Base-by-base conservation (phyloP, 2,888 invertebrate genomes). In the Athalia rosae region DNA sequence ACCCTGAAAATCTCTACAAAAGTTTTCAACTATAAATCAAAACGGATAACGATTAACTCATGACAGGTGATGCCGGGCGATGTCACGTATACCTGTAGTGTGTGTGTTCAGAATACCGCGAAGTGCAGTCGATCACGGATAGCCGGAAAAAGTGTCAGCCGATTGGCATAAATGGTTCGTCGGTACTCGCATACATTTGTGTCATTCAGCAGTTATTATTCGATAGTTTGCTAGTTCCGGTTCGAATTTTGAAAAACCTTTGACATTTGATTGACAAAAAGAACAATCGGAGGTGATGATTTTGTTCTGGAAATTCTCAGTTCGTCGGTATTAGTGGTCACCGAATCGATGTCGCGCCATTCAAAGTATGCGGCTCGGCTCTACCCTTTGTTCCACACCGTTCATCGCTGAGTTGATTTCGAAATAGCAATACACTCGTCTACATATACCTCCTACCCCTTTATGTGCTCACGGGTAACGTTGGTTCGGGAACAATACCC, bases 1-100 rank as follows among this genome's bases (percentile, higher is more conserved):
- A 28, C 48, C 28, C 53, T 53, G 48, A 67, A 67, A 67, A 67
- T 67, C 67, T 50, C 50, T 53, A 50, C 67, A 50, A 50, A 67
- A 67, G 9, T 67, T 67, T 67, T 13, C 48, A 67, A 67, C 67
- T 67, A 48, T 67, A 67, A 53, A 67, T 67, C 67, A 67, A 50
- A 11, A 41, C 50, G 6, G 67, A 11, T 50, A 50, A 50, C 67
- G 48, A 15, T n/a, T 53, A 48, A 67, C 53, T 67, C 67, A 50
- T 28, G 67, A 48, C 53, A 50, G 15, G 28, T 67, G 67, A 67
- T 67, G 41, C 67, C 67, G 53, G 48, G 67, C 28, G 67, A 50
- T 67, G 67, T 67, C 67, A 28, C 28, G 28, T 28, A 28, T 28
- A 28, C 28, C 2, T 28, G 28, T 28, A 28, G 50, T 50, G 50